Base-by-base conservation (phyloP, 2,888 invertebrate genomes). In the Cerceris ruficornis region DNA sequence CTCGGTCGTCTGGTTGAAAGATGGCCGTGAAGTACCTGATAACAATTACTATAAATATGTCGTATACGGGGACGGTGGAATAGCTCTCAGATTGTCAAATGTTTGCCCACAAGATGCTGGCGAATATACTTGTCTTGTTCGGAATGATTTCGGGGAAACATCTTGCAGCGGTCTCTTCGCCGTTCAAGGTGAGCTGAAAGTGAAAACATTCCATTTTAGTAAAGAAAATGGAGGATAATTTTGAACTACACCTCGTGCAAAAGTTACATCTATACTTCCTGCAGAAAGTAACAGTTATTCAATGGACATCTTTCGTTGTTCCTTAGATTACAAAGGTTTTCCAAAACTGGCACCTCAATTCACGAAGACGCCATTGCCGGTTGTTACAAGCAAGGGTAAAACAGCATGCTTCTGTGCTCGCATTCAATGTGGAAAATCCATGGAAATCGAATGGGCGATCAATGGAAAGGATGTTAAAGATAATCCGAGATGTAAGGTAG, bases 1-100 rank as follows among this genome's bases (percentile, higher is more conserved):
- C 0, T 94, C 93, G 0, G 95, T 97, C 73, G 94, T 94, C 59
- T 98, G 97, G 97, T 92, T 95, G 78, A 97, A 96, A 90, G 95
- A 97, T 86, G 95, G 94, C 49, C 93, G 93, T 49, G 93, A 94
- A 13, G 91, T 97, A 11, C 85, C 87, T 7, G 94, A 95, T 87
- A 93, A 93, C 39, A 94, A 95, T 1, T 94, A 95, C 80, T 95
- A 94, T 90, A 95, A 95, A 68, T 95, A 95, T 69, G 94, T 94
- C 74, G 95, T 96, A 90, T 94, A 96, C 65, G 94, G 95, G 9
- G 97, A 97, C 84, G 97, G 97, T 9, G 95, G 96, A 52, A 95
- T 96, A 86, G 95, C 95, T 82, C 92, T 97, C 11, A 93, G 95
- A 61, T 95, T 97, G 67, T 93, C 93, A 59, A 94, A 94, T 69